phyloP scores from a whole-genome alignment of 2,888 invertebrate genomes.

The Hymenopus coronatus region DNA sequence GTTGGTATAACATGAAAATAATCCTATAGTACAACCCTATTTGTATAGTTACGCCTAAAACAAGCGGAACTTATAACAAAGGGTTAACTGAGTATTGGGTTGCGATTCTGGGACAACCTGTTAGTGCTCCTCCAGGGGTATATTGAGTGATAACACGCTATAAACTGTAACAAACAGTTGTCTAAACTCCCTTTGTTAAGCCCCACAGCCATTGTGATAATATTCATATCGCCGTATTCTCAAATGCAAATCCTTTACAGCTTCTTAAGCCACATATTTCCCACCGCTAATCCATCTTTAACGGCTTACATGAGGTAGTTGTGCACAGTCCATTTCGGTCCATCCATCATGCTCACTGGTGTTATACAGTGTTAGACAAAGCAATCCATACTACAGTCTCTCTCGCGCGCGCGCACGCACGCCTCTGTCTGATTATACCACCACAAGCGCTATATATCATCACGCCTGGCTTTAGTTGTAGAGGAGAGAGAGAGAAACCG shows the following conservation, averaged over 20 bases:
- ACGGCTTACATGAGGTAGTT: not conserved
- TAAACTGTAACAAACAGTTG: no score
- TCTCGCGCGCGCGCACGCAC: not conserved
- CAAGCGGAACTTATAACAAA: no score
- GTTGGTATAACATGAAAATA: no score
- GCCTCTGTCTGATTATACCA: not conserved
- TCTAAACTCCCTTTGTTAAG: no score
- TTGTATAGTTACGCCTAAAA: no score
- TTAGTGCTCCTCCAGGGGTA: no score
- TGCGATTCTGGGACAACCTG: no score
- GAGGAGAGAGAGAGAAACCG: not conserved
- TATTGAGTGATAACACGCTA: no score
- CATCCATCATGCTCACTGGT: not conserved
- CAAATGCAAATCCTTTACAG: not conserved
- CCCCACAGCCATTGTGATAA: no score
- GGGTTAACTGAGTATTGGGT: no score
- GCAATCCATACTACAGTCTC: not conserved
- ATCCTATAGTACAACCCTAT: no score
- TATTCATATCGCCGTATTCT: no score
- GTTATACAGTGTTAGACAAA: not conserved
- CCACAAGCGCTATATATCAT: not conserved
- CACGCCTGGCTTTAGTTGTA: not conserved
- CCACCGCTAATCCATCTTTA: not conserved
- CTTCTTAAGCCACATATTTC: not conserved
- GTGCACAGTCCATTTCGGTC: not conserved